Conservation (phyloP, 2,888 invertebrate species). For the Cheilosia pagana region DNA sequence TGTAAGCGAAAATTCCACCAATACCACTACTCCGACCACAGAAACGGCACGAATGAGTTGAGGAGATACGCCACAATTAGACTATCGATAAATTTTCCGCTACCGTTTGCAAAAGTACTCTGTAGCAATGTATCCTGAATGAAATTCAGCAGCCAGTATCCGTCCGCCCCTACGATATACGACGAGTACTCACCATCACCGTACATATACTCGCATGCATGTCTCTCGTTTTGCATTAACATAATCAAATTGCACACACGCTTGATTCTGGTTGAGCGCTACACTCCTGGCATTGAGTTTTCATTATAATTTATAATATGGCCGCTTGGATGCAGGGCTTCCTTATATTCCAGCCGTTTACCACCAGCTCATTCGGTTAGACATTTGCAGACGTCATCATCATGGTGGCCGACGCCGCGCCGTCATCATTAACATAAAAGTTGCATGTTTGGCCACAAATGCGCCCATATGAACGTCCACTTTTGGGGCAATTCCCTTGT, state of each 20-base stretch:
- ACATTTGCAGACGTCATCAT: slow-evolving; percentile 68
- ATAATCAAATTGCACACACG: slow-evolving; percentile 74
- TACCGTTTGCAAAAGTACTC: slow-evolving; percentile 73
- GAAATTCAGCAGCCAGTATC: slow-evolving; percentile 34
- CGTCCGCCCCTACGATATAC: slow-evolving; percentile 58
- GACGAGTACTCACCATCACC: background rate
- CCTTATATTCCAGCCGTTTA: slow-evolving; percentile 47
- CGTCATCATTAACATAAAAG: slow-evolving; percentile 62
- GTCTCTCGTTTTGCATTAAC: slow-evolving; percentile 71
- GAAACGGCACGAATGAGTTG: slow-evolving; percentile 55
- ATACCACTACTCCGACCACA: slow-evolving; percentile 50
- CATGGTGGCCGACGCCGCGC: slow-evolving; percentile 3
- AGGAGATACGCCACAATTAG: slow-evolving; percentile 75
- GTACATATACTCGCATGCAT: slow-evolving; percentile 59
- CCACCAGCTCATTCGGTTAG: slow-evolving; percentile 55
- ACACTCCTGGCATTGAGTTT: slow-evolving; percentile 60
- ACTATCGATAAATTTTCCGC: slow-evolving; percentile 75
- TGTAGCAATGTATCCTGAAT: slow-evolving; percentile 38
- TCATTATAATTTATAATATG: slow-evolving; percentile 75
- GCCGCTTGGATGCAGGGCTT: slow-evolving; percentile 52
- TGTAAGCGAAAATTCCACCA: slow-evolving; percentile 73
- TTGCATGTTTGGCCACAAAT: slow-evolving; percentile 47
- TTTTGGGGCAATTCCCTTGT: slow-evolving; percentile 35
- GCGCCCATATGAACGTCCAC: slow-evolving; percentile 5
- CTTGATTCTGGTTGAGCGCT: slow-evolving; percentile 28